A percentile compares a stretch with the other conserved stretches of the same genome.
phyloP scores from a whole-genome alignment of 2,888 invertebrate species.

The Caenorhabditis sulstoni region DNA sequence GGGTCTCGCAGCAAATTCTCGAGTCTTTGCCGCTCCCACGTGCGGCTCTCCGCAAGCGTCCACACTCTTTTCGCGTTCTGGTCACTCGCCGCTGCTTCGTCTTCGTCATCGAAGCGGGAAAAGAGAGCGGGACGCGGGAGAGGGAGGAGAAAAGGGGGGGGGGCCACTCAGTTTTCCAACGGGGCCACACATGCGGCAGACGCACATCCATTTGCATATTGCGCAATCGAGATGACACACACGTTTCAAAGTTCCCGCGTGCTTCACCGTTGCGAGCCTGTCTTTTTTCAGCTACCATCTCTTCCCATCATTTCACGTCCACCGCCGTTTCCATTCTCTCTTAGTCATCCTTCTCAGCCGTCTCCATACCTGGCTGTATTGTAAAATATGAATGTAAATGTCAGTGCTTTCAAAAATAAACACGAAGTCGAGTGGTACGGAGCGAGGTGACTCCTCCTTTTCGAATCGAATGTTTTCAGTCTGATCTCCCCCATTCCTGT shows the following conservation, averaged over 20 bases:
- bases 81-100: constrained; percentile 53
- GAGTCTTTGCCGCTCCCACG: constrained; percentile 49
- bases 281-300: constrained; percentile 11
- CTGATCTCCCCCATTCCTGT: not conserved
- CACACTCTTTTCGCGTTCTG: constrained; percentile 56
- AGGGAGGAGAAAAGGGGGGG: constrained; percentile 35
- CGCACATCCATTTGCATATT: constrained; percentile 69
- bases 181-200: constrained; percentile 56
- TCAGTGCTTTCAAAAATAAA: constrained; percentile 36
- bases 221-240: constrained; percentile 70
- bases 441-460: constrained; percentile 22
- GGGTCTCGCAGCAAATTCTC: constrained; percentile 45
- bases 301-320: not conserved
- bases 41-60: constrained; percentile 55
- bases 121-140: constrained; percentile 35
- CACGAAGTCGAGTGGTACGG: constrained; percentile 43
- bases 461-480: constrained; percentile 7
- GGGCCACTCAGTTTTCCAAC: constrained; percentile 47
- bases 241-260: constrained; percentile 46
- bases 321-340: constrained; percentile 16
- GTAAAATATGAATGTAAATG: constrained; percentile 49
- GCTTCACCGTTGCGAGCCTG: constrained; percentile 13
- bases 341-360: constrained; percentile 36
- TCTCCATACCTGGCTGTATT: constrained; percentile 47
- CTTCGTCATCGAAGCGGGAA: constrained; percentile 55